Evolutionary conservation across 2,113 vertebrate genomes (phyloP), one percentile per base, ranked within the genome.

Genomic region (Pollimyrus isidori): DNA sequence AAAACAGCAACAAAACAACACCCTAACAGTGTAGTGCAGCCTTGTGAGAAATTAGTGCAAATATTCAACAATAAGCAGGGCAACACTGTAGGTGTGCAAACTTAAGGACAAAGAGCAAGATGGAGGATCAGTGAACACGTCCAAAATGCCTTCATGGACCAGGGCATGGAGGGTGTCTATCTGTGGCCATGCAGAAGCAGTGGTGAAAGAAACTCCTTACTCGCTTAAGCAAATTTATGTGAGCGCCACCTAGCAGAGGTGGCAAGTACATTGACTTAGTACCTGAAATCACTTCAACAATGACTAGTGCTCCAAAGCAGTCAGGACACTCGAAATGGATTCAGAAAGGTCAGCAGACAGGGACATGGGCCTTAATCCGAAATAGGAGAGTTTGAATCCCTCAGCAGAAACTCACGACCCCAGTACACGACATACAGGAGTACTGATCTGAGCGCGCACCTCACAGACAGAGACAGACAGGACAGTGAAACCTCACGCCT

Each of bases 11-110:
- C 35, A 56, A 48, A 87, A 62, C 49, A 4, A 17, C 50, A 87
- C 26, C 85, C 6, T 35, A 56, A 65, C 39, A 88, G 56, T 88
- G 56, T 10, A 73, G 35, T 9, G 62, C 62, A 69, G 45, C 6
- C 87, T n/a, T n/a, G 7, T 45, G 21, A 73, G n/a, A 30, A 73
- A 45, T n/a, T 73, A 88, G 56, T 69, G 87, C 56, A 73, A 88
- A 73, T 73, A 39, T 42, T 42, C 35, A n/a, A 49, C 49, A 10
- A 83, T 17, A 58, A 45, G 17, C 13, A 30, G 73, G 52, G 50
- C 23, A 42, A 88, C 48, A 80, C 48, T 52, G 58, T 21, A 80
- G 46, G 30, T 19, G 26, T 88, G 48, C 46, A 53, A 87, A 87
- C 49, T 11, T 19, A 62, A 7, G 1, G 53, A 87, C 11, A 46